Percentiles rank a stretch among this genome's conserved stretches.
phyloP scores from a whole-genome alignment of 2,797 vertebrate genomes.

The Lerista edwardsae region DNA sequence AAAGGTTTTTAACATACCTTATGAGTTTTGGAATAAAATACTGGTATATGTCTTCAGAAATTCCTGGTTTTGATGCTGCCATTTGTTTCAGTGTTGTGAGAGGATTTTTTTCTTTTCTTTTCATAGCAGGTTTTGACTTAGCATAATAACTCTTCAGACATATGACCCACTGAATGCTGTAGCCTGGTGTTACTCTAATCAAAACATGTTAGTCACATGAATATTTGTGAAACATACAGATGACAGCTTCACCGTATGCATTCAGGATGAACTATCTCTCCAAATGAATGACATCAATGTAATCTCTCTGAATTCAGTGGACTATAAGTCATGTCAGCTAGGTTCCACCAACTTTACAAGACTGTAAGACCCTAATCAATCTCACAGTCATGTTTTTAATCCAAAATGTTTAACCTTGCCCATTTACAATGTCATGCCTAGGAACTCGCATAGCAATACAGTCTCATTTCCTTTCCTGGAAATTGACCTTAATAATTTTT shows the following conservation, averaged over 20 bases:
- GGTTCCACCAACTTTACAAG: slow-evolving; percentile 76
- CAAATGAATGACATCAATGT: slow-evolving; percentile 77
- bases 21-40: slow-evolving; percentile 37
- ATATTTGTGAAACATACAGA: slow-evolving; percentile 69
- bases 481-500: slow-evolving; percentile 74
- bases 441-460: slow-evolving; percentile 64
- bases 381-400: slow-evolving; percentile 79
- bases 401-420: slow-evolving; percentile 78
- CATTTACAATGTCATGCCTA: slow-evolving; percentile 75
- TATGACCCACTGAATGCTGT: slow-evolving; percentile 54
- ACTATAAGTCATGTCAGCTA: slow-evolving; percentile 75
- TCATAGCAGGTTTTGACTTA: background rate
- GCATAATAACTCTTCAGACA: slow-evolving; percentile 47
- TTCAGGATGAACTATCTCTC: slow-evolving; percentile 74
- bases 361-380: slow-evolving; percentile 76
- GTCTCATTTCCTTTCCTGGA: slow-evolving; percentile 73
- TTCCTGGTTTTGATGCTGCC: background rate
- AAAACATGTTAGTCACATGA: slow-evolving; percentile 71
- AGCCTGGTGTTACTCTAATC: slow-evolving; percentile 67
- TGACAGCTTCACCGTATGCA: slow-evolving; percentile 68
- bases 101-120: slow-evolving; percentile 3
- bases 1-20: slow-evolving; percentile 32
- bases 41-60: background rate
- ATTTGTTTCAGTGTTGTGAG: slow-evolving; percentile 43
- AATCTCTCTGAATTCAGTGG: slow-evolving; percentile 76